Evolutionary conservation across 2,113 vertebrate species (phyloP), one percentile per base, ranked within the genome.

Genomic region (Catharus bicknelli): DNA sequence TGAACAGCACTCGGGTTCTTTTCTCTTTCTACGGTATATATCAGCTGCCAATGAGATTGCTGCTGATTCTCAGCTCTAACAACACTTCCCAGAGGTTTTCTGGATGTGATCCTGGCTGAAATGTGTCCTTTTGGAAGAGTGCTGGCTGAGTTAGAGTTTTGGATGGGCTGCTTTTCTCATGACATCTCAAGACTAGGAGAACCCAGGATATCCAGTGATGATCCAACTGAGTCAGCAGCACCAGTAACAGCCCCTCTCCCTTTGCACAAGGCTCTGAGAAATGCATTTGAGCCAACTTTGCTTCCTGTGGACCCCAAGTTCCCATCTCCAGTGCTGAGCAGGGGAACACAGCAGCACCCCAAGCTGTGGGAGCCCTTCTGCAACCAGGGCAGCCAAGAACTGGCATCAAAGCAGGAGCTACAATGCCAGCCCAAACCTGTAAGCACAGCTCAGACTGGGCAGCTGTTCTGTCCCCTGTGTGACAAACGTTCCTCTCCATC

Each of bases 1-100:
- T 0, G 2, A 23, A 7, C 51, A 11, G 72, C 63, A 29, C 0
- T 0, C 1, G 0, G 15, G 16, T 30, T 51, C 59, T 57, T 63
- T 29, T 15, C 38, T 50, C 50, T 78, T 59, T 66, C 27, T 21
- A 36, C 48, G 20, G 9, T 10, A 3, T 22, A 0, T 10, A 10
- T 57, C 64, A 19, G 63, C 50, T 64, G 10, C 36, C 23, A 38
- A 16, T 16, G 30, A 76, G 62, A 30, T 69, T 68, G 66, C 22
- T 73, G 58, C 43, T 55, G 55, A 26, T 50, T 25, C 51, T 86
- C 42, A 57, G 17, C 43, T 63, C 48, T 66, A 53, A 13, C 23
- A 47, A 7, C 12, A 11, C 29, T 36, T 72, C 34, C 66, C 62
- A 58, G 45, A 23, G 38, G 38, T 29, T 40, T 86, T 63, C 64